Base-by-base conservation (phyloP, 2,888 invertebrate species). In the Boloria selene region DNA sequence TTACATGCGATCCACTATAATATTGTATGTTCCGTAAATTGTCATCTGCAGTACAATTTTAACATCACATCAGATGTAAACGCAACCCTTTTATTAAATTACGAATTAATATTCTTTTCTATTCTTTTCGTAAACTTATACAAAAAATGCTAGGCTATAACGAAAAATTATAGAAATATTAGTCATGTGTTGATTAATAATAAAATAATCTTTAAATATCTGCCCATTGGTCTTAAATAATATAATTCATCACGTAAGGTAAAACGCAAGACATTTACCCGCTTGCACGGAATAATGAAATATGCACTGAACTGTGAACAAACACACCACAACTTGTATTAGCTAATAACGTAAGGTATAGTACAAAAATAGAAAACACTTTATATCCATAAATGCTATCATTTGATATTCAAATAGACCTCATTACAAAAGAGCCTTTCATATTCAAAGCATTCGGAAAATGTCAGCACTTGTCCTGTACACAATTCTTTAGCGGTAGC, bases 21-120 rank as follows among this genome's bases (percentile, higher is more conserved):
- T 74, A 74, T 78, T 72, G 77, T 74, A 75, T 76, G 77, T 75
- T 77, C 75, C 73, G 73, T 70, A 70, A 71, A 68, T 73, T 71
- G 60, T 58, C 44, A 47, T 26, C 45, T 45, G 56, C 14, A 49
- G n/a, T 10, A 51, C n/a, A 5, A n/a, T 60, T 45, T 31, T 18
- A 44, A 56, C 51, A 38, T 54, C 53, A 38, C 31, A 38, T 38
- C 10, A 38, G 31, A 38, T 38, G 10, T 38, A 38, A 38, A 38
- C 7, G 31, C 31, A 38, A 2, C 31, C 31, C 31, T 10, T 38
- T 10, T 38, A 38, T 38, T 38, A 38, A 38, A 10, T 31, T 10
- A 31, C 10, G 10, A 38, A 10, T 38, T 38, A 7, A 7, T 4
- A 7, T 31, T 2, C 0, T 31, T 31, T 2, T 31, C 6, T 31